Evolutionary conservation across 1,140 invertebrate species (phyloP).

Genomic region (Aplysia californica): DNA sequence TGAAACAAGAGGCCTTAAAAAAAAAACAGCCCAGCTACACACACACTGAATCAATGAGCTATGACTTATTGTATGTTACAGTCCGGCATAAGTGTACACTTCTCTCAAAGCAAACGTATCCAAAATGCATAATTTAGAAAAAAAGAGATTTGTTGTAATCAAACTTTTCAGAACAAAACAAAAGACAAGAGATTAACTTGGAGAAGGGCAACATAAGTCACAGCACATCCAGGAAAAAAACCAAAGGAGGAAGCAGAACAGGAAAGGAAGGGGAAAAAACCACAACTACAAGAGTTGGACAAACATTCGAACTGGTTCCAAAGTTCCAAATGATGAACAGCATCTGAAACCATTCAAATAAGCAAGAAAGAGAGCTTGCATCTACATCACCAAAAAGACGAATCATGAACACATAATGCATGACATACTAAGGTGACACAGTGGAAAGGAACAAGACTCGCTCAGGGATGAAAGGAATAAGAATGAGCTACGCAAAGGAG

Average conservation of each 20-base stretch:
- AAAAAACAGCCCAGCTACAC: neutral
- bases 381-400: neutral
- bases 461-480: too few species aligned
- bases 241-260: neutral
- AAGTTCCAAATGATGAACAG: neutral
- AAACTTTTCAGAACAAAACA: too few species aligned
- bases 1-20: too few species aligned
- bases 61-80: too few species aligned
- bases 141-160: too few species aligned
- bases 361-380: neutral
- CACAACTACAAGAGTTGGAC: neutral
- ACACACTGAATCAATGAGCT: neutral
- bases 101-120: too few species aligned
- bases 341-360: conserved; percentile 14
- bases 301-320: conserved; percentile 22
- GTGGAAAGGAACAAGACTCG: neutral
- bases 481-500: too few species aligned
- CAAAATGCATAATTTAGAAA: too few species aligned
- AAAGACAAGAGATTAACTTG: too few species aligned
- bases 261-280: neutral
- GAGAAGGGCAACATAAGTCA: too few species aligned
- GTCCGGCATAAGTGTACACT: too few species aligned
- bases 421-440: neutral
- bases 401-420: neutral
- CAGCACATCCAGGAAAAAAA: neutral